Evolutionary conservation across 2,797 vertebrate species (phyloP).

Genomic region (Cirrhinus molitorella): DNA sequence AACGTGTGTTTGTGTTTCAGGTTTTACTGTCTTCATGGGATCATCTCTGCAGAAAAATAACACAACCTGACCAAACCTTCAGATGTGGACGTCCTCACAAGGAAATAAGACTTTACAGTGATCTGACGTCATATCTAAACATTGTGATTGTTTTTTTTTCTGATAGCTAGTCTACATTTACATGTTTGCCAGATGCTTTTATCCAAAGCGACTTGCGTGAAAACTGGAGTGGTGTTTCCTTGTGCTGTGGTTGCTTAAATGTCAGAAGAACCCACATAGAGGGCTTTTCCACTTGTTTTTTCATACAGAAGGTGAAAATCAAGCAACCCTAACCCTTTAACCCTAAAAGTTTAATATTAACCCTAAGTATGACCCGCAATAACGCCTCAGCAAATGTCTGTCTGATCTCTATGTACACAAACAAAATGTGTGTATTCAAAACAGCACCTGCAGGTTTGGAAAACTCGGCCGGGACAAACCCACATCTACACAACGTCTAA

Average conservation of each 20-base stretch:
- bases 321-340: background rate
- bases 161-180: background rate
- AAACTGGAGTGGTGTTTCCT: background rate
- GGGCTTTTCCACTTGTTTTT: background rate
- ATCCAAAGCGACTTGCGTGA: background rate
- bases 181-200: background rate
- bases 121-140: background rate
- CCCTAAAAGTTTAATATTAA: background rate
- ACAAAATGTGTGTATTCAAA: slow-evolving; percentile 57
- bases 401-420: slow-evolving; percentile 38
- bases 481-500: background rate
- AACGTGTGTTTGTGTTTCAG: background rate
- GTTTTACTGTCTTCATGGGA: background rate
- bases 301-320: background rate
- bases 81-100: background rate
- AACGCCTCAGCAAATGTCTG: background rate
- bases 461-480: background rate
- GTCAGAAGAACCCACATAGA: background rate
- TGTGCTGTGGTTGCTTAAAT: background rate
- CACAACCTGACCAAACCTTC: background rate
- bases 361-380: background rate
- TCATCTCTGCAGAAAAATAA: background rate
- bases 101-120: background rate
- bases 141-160: background rate
- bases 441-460: slow-evolving; percentile 13